Evolutionary conservation across 1,140 invertebrate species (phyloP).

Genomic region (Branchinecta lynchi): DNA sequence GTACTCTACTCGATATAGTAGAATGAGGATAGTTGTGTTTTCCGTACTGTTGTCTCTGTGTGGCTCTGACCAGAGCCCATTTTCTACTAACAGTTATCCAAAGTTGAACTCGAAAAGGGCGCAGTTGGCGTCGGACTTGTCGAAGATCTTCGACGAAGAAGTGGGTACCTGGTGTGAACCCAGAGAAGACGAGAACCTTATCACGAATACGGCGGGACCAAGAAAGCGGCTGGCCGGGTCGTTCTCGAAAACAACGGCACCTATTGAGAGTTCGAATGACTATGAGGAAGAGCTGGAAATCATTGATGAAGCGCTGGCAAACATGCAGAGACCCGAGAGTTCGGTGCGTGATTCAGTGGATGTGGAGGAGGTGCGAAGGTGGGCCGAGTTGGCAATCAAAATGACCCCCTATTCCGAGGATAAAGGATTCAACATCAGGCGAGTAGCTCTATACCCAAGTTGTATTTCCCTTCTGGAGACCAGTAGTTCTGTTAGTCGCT

Average conservation of each 20-base stretch:
- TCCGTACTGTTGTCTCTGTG: background rate
- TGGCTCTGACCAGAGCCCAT: background rate
- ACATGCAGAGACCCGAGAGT: too few relatives aligned
- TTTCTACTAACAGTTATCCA: background rate
- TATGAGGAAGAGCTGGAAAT: background rate
- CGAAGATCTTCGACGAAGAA: background rate
- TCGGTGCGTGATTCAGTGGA: too few relatives aligned
- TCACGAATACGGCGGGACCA: background rate
- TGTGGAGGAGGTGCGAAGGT: too few relatives aligned
- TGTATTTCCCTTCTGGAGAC: too few relatives aligned
- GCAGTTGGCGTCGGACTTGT: background rate
- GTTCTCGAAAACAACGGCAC: background rate
- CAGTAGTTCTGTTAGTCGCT: too few relatives aligned
- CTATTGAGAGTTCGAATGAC: background rate
- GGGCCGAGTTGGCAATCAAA: too few relatives aligned
- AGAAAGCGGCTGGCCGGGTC: background rate
- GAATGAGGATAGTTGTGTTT: background rate
- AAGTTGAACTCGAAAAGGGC: background rate
- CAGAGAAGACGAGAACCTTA: background rate
- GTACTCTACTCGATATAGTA: background rate
- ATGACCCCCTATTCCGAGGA: too few relatives aligned
- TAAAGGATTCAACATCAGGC: too few relatives aligned
- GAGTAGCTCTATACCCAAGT: too few relatives aligned
- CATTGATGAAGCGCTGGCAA: background rate
- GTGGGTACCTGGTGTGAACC: background rate